Base-by-base conservation (phyloP, 2,888 invertebrate species). In the Mesorhabditis spiculigera region DNA sequence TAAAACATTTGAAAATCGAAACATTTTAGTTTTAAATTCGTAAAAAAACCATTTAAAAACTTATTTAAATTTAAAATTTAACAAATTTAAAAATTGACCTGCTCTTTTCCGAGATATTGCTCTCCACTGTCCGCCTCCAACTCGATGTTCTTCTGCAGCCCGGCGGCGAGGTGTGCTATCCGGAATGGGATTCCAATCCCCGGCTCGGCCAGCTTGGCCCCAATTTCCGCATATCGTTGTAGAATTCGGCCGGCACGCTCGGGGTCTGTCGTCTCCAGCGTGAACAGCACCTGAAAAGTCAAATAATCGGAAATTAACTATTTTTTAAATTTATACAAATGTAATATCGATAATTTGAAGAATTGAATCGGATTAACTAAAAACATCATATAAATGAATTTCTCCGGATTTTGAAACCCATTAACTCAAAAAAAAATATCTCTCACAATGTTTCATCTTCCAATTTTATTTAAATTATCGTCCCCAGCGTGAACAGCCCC, bases 1-100 rank as follows among this genome's bases (percentile, higher is more conserved):
- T 50, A 13, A 10, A 50, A 50, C 58, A 50, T 50, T n/a, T 13
- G n/a, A 50, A 50, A 50, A n/a, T 3, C 58, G 8, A 13, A 13
- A 50, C 58, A 50, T 13, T 50, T 50, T 50, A 50, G 58, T 50
- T 50, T 50, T 50, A 13, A 50, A n/a, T n/a, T 50, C 58, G n/a
- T 50, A 13, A 50, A 50, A 50, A 50, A 50, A 50, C 58, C 28
- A 28, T 28, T 28, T 28, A 50, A 50, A 50, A 50, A 13, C 58
- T 50, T 50, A 28, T 28, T 28, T 28, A 28, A 28, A 28, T 28
- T n/a, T 2, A 13, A 50, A 50, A 50, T 2, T n/a, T 13, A 3
- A 50, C 58, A 28, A 28, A 28, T 28, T n/a, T 2, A 13, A 50
- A 50, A 50, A 50, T n/a, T 13, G n/a, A 50, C 58, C 58, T 50